phyloP scores from a whole-genome alignment of 1,140 invertebrate genomes.

The Anoplophora glabripennis region DNA sequence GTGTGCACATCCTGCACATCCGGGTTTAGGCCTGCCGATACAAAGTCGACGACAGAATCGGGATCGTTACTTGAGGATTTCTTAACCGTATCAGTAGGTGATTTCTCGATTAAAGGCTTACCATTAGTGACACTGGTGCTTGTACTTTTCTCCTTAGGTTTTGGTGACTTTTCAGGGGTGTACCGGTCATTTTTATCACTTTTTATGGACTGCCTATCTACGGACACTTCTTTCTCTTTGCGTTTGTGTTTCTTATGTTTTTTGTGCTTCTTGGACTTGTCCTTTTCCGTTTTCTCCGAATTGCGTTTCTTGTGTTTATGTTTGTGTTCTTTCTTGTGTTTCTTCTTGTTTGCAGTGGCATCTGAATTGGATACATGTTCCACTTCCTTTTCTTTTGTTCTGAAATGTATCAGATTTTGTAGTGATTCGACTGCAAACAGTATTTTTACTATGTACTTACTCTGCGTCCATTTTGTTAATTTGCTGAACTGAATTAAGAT shows the following conservation, averaged over 20 bases:
- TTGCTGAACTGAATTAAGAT: too few species aligned
- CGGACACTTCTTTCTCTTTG: conserved; percentile 28
- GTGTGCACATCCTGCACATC: conserved; percentile 28
- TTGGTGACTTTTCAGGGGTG: conserved; percentile 42
- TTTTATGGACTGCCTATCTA: too few species aligned
- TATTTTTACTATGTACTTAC: too few species aligned
- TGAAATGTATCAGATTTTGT: too few species aligned
- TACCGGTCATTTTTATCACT: conserved; percentile 41
- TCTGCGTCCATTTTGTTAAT: too few species aligned
- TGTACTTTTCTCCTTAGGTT: conserved; percentile 11
- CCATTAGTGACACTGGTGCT: conserved; percentile 16
- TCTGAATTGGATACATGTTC: not conserved
- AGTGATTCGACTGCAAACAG: too few species aligned
- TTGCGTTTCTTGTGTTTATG: conserved; percentile 47
- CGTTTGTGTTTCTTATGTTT: conserved; percentile 48
- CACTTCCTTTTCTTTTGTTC: too few species aligned
- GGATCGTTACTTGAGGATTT: conserved; percentile 2
- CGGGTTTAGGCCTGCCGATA: conserved; percentile 27
- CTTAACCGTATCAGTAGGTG: conserved; percentile 2
- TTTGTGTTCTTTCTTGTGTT: conserved; percentile 48
- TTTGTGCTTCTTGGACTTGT: conserved; percentile 46
- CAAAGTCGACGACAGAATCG: not conserved
- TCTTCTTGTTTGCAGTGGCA: conserved; percentile 29
- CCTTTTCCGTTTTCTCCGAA: conserved; percentile 39
- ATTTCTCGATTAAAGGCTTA: conserved; percentile 11